phyloP scores from a whole-genome alignment of 2,113 vertebrate species.

The Vireo altiloquus region DNA sequence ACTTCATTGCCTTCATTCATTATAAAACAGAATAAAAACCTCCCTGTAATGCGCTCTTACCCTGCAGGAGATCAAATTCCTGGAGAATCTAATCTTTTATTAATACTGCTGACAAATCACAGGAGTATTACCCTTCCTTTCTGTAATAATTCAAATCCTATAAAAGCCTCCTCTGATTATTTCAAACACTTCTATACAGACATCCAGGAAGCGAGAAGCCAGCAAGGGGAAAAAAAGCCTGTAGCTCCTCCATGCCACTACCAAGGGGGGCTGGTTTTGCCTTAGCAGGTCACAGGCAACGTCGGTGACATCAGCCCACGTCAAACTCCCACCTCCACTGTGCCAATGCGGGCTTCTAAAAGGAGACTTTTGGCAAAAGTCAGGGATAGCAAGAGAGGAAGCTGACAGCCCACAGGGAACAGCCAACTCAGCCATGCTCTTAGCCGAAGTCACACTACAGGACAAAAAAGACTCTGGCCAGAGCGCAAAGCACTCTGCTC shows the following conservation, averaged over 20 bases:
- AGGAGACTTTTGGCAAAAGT: background rate
- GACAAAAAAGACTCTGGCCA: background rate
- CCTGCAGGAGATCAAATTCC: constrained; percentile 59
- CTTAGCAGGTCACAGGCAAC: background rate
- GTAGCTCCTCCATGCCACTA: background rate
- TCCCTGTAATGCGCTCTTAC: constrained; percentile 33
- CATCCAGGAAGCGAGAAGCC: background rate
- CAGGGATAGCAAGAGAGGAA: background rate
- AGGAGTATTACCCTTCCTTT: constrained; percentile 51
- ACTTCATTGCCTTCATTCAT: constrained; percentile 49
- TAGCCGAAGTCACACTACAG: background rate
- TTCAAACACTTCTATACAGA: background rate
- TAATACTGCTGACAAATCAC: constrained; percentile 68
- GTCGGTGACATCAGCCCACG: background rate
- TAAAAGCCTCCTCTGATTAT: constrained; percentile 32
- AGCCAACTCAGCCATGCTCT: background rate
- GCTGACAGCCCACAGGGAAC: background rate
- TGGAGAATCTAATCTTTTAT: constrained; percentile 71
- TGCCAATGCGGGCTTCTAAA: background rate
- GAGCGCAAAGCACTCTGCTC: background rate
- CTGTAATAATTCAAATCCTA: constrained; percentile 37
- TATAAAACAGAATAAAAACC: constrained; percentile 53
- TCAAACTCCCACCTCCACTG: background rate
- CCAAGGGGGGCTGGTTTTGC: background rate
- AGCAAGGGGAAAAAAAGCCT: background rate